Evolutionary conservation across 2,888 invertebrate genomes (phyloP), one percentile per base, ranked within the genome.

Genomic region (Empis stercorea): DNA sequence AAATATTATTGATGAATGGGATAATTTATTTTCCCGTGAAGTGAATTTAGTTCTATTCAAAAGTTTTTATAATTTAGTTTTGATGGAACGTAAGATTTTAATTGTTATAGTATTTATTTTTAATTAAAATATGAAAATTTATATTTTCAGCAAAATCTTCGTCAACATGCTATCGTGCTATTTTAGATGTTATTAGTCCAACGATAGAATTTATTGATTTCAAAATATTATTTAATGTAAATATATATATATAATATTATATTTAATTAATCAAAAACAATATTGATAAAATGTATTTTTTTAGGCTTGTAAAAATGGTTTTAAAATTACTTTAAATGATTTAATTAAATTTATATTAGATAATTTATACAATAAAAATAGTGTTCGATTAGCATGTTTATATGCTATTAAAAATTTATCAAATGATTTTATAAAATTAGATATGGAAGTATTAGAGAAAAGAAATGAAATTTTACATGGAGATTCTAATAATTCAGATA

Each of bases 21-120:
- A 70, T 44, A 81, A 85, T 63, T 74, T 91, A 46, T 86, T 89
- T 69, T 74, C 77, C 49, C 76, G 78, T 45, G 80, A 79, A 55
- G 68, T 82, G 3, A 64, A 63, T 54, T 54, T 68, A 34, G 61
- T 68, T 37, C 45, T 70, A 2, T 65, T 70, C 30, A 64, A 64
- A 54, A 54, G 59, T 3, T 66, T 59, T 49, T 60, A 61, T 42
- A 53, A 52, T 14, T 51, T 67, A 10, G 58, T 58, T 44, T 53
- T 60, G 17, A 46, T 45, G 37, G 51, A 54, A 47, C 55, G 56
- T 54, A 51, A 51, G 48, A 27, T 7, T n/a, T n/a, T n/a, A n/a
- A n/a, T n/a, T n/a, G n/a, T n/a, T n/a, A n/a, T n/a, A n/a, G n/a
- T n/a, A n/a, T n/a, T n/a, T n/a, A n/a, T n/a, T n/a, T n/a, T n/a